These are phyloP conservation scores for Ophraella communa DNA, from an alignment of 2,888 invertebrate species.

Conservation along the genomic window DNA sequence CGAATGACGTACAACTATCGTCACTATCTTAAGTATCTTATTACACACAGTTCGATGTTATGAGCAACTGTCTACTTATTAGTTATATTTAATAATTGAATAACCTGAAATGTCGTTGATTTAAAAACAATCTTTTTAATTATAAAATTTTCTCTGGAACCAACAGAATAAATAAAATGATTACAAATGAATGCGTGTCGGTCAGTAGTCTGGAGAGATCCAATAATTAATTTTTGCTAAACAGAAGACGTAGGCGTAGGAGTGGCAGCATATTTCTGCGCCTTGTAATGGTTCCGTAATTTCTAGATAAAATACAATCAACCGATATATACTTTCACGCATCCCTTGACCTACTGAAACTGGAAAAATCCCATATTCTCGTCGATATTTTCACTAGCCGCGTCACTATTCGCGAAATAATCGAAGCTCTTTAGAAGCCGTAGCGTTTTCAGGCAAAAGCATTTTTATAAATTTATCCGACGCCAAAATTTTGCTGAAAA, in stretches of 20 bases:
- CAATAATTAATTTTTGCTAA: background rate
- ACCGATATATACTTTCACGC: constrained; percentile 28
- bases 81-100: too few species aligned
- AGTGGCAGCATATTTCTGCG: constrained; percentile 4
- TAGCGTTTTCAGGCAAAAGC: constrained; percentile 22
- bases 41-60: too few species aligned
- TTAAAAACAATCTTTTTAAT: too few species aligned
- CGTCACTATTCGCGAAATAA: constrained; percentile 26
- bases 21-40: too few species aligned
- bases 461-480: constrained; percentile 37
- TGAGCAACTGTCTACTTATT: too few species aligned
- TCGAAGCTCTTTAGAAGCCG: constrained; percentile 20
- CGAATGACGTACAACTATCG: too few species aligned
- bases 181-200: too few species aligned
- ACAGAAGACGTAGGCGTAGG: constrained; percentile 1
- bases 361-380: constrained; percentile 47
- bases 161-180: too few species aligned
- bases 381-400: constrained; percentile 25
- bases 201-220: background rate
- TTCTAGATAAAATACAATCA: constrained; percentile 5
- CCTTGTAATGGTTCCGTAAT: background rate
- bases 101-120: too few species aligned
- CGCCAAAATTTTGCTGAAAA: constrained; percentile 30
- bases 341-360: constrained; percentile 44
- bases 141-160: too few species aligned